Evolutionary conservation across 2,888 invertebrate genomes (phyloP).

Genomic region (Noctua comes): DNA sequence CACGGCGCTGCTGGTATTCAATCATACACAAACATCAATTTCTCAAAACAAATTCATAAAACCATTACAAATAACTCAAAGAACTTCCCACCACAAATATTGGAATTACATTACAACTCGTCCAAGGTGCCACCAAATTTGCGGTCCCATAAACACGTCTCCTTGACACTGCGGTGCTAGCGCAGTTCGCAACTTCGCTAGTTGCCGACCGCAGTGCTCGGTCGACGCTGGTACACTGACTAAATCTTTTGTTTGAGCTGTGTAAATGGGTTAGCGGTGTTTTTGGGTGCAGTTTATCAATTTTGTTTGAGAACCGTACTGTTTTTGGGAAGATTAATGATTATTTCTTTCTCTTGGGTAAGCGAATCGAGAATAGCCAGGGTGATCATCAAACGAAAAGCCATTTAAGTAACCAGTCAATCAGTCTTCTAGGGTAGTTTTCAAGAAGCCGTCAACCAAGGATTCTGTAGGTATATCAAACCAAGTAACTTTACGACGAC

Average conservation of each 20-base stretch:
- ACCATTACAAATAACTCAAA: constrained; percentile 34
- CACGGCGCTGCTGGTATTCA: too few species aligned
- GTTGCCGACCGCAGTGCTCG: constrained; percentile 59
- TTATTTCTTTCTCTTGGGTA: neutral
- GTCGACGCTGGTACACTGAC: constrained; percentile 39
- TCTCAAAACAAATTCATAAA: neutral
- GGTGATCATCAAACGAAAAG: neutral
- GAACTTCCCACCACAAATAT: constrained; percentile 48
- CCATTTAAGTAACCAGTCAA: too few species aligned
- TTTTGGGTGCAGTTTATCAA: constrained; percentile 7
- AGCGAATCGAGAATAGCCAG: neutral
- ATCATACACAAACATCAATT: neutral
- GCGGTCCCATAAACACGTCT: constrained; percentile 76
- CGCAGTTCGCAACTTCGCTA: constrained; percentile 67
- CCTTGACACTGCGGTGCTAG: constrained; percentile 58
- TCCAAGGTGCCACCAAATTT: constrained; percentile 61
- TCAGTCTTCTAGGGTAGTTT: too few species aligned
- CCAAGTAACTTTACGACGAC: too few species aligned
- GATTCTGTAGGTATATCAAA: too few species aligned
- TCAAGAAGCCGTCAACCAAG: too few species aligned
- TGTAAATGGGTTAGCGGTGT: constrained; percentile 38
- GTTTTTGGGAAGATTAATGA: neutral
- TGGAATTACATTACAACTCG: constrained; percentile 57
- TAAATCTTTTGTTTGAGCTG: constrained; percentile 54
- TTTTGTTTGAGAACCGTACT: constrained; percentile 13